Percentiles rank a stretch among this genome's conserved stretches.
Evolutionary conservation across 2,888 invertebrate species (phyloP).

Genomic region (Aporophyla nigra): DNA sequence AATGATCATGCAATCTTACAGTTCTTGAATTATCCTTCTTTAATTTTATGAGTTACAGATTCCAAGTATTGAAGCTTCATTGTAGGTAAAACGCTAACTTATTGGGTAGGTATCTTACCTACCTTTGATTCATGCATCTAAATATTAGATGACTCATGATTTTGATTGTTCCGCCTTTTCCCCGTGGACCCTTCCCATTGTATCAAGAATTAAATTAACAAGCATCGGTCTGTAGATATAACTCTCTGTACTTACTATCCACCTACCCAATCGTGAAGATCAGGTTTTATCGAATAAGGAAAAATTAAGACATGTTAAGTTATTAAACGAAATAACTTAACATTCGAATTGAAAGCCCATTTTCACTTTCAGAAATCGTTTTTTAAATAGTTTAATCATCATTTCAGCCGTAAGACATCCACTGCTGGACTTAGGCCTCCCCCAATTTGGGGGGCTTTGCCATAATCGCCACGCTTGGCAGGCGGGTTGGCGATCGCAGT

Average conservation of each 20-base stretch:
- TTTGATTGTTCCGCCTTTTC: constrained; percentile 4
- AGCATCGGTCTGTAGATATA: background rate
- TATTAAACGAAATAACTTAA: background rate
- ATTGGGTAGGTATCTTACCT: background rate
- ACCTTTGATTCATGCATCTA: background rate
- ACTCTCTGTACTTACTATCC: background rate
- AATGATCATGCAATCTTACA: constrained; percentile 21
- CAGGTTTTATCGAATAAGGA: background rate
- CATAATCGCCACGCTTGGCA: no score
- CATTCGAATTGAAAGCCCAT: background rate
- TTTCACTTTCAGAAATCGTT: background rate
- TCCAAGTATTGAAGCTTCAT: constrained; percentile 34
- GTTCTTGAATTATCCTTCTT: constrained; percentile 19
- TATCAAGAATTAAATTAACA: background rate
- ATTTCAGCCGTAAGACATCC: no score
- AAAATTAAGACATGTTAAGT: background rate
- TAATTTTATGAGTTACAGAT: constrained; percentile 13
- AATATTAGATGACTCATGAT: constrained; percentile 30
- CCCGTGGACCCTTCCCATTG: background rate
- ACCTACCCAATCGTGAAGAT: background rate
- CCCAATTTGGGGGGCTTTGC: no score
- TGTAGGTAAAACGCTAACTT: constrained; percentile 1
- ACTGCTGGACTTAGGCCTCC: no score
- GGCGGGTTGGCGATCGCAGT: no score
- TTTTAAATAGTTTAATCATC: no score